Evolutionary conservation across 2,888 invertebrate species (phyloP), one percentile per base, ranked within the genome.

Genomic region (Hirtodrosophila histrioides): DNA sequence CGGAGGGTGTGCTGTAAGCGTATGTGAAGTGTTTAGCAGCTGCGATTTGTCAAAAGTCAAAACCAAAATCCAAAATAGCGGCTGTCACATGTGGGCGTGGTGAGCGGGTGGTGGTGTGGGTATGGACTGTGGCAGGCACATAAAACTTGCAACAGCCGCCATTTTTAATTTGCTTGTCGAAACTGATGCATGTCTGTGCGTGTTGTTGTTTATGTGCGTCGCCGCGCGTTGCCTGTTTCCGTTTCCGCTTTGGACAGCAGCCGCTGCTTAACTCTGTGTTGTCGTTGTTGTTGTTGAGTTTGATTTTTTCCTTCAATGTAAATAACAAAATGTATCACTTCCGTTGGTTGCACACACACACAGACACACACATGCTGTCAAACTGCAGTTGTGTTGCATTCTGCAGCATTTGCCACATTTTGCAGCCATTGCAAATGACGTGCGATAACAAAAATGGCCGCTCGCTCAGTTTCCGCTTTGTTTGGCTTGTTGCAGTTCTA

Each of bases 361-460:
- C 41, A 44, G 17, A n/a, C 48, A 45, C 31, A 17, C n/a, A 39
- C 9, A n/a, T 17, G 49, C 8, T 43, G 49, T 49, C 48, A 56
- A 51, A 36, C 17, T 62, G 44, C 61, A 69, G 43, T 11, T 68
- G 62, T 44, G 62, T 68, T 40, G 68, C 73, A 72, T 17, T 72
- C 65, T 63, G 45, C 46, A 41, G 49, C 57, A 69, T 57, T 67
- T 68, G 60, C 41, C 65, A 54, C 70, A 60, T 55, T 60, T 61
- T 35, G 64, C 61, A 45, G 57, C 39, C 68, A 82, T 71, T 70
- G 79, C 73, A 82, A 85, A 83, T 85, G 78, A 82, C 82, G 72
- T 69, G 71, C 78, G 88, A 88, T 84, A 84, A 83, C 84, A 86
- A 84, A 84, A 84, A 86, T 86, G 88, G 88, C 73, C 78, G 78